phyloP scores from a whole-genome alignment of 1,140 invertebrate species.

The Pinna nobilis region DNA sequence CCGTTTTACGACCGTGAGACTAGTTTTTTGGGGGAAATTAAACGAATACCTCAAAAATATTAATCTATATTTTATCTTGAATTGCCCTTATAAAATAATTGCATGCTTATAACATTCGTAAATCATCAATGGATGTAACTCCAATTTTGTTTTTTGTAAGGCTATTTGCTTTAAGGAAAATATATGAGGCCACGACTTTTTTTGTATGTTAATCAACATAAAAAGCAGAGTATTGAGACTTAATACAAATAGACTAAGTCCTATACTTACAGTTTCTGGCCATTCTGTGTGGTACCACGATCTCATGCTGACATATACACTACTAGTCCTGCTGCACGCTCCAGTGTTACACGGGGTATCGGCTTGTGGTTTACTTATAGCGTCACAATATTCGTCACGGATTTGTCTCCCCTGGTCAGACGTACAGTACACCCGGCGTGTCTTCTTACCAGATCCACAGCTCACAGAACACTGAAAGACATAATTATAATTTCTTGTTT shows the following conservation, averaged over 20 bases:
- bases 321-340: background rate
- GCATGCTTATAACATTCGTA: background rate
- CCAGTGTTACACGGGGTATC: conserved; percentile 1
- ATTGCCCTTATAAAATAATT: no score
- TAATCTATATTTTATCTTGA: no score
- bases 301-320: conserved; percentile 8
- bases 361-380: background rate
- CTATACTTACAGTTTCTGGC: background rate
- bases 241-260: background rate
- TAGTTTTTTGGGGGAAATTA: no score
- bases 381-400: conserved; percentile 3
- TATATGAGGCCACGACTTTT: background rate
- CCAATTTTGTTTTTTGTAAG: background rate
- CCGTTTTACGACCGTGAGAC: no score
- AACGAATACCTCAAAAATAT: no score
- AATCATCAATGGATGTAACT: background rate
- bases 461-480: conserved; percentile 30
- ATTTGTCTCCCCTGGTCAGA: conserved; percentile 4
- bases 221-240: background rate
- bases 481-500: no score
- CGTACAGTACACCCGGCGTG: conserved; percentile 8
- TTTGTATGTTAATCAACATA: background rate
- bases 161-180: background rate
- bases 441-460: conserved; percentile 16
- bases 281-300: conserved; percentile 14